Conservation (phyloP, 2,888 invertebrate genomes). For the Dryobota labecula region DNA sequence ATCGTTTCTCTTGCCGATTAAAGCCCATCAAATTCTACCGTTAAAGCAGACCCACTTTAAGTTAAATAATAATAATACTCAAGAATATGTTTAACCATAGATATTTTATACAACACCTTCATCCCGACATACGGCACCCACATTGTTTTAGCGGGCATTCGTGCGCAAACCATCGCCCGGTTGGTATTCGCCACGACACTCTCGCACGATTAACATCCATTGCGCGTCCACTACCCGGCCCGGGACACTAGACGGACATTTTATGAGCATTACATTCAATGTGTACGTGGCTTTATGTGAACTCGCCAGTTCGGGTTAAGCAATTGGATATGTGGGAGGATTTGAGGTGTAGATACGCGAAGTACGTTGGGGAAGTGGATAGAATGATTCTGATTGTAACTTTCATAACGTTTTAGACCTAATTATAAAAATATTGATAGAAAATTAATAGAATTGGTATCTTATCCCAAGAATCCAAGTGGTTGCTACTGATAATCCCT, state of each 20-base stretch:
- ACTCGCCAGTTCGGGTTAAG: slow-evolving; percentile 4
- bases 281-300: slow-evolving; percentile 41
- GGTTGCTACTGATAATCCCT: too few species aligned
- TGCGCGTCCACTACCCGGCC: slow-evolving; percentile 29
- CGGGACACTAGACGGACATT: slow-evolving; percentile 8
- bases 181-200: slow-evolving; percentile 29
- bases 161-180: neutral
- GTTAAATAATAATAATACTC: neutral
- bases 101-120: neutral
- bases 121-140: neutral
- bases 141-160: slow-evolving; percentile 13
- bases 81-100: neutral
- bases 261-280: slow-evolving; percentile 54
- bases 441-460: too few species aligned
- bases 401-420: neutral
- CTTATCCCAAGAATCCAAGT: too few species aligned
- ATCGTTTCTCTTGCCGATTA: neutral
- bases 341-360: neutral
- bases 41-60: neutral
- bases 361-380: neutral
- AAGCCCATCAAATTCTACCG: neutral
- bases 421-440: too few species aligned
- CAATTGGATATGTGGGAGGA: slow-evolving; percentile 20
- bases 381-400: neutral
- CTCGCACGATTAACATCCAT: slow-evolving; percentile 42